Conservation (phyloP, 2,113 vertebrate species). For the Peucedramus taeniatus region DNA sequence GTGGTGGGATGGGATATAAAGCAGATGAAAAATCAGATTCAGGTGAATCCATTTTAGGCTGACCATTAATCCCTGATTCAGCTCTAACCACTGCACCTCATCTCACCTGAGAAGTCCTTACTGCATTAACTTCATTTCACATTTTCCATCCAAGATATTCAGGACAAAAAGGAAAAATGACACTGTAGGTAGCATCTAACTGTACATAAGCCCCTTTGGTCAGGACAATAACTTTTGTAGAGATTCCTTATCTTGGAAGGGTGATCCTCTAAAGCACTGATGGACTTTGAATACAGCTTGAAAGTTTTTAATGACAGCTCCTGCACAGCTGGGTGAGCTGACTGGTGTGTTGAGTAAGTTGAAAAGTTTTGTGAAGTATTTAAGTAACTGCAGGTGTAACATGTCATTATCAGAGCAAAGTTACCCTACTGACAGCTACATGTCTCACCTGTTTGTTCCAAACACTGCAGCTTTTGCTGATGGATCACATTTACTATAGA, state of each 20-base stretch:
- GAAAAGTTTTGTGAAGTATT: background rate
- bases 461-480: background rate
- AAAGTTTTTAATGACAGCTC: background rate
- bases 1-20: background rate
- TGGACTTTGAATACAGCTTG: background rate
- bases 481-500: background rate
- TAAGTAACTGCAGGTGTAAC: background rate
- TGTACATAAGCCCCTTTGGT: background rate
- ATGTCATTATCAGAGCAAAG: background rate
- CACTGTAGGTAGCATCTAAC: background rate
- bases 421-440: background rate
- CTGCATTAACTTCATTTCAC: background rate
- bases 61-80: background rate
- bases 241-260: background rate
- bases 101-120: background rate
- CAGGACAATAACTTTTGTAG: background rate
- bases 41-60: background rate
- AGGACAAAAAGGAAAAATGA: background rate
- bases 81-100: background rate
- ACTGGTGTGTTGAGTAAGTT: background rate
- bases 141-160: background rate
- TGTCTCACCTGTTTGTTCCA: background rate
- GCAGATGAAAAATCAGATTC: background rate
- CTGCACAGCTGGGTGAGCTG: background rate
- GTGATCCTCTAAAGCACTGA: background rate